These are phyloP conservation scores for Riptortus pedestris DNA, from an alignment of 1,140 invertebrate species.

Conservation along the genomic window DNA sequence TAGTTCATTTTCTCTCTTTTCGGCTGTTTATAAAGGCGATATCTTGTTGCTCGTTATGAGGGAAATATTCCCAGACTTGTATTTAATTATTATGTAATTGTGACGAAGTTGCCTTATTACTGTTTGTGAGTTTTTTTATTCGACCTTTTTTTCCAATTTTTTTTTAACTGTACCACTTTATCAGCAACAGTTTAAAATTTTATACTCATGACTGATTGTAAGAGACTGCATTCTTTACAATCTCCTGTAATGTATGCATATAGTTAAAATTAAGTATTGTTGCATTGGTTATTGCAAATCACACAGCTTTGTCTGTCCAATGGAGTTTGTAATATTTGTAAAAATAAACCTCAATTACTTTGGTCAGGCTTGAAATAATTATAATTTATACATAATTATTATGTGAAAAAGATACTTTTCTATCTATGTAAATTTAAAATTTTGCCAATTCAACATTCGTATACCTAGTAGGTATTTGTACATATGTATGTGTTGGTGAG, in stretches of 20 bases:
- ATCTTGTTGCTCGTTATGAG: constrained; percentile 25
- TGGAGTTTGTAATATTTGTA: constrained; percentile 22
- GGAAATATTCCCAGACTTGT: constrained; percentile 27
- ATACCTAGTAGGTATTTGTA: constrained; percentile 30
- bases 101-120: constrained; percentile 34
- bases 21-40: constrained; percentile 20
- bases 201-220: constrained; percentile 31
- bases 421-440: constrained; percentile 26
- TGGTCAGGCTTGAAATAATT: constrained; percentile 25
- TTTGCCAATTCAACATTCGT: constrained; percentile 27
- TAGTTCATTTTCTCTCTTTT: constrained; percentile 15
- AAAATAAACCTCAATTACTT: constrained; percentile 24
- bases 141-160: too few relatives aligned
- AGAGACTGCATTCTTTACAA: constrained; percentile 29
- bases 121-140: constrained; percentile 33
- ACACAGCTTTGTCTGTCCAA: constrained; percentile 26
- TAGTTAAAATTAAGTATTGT: constrained; percentile 23
- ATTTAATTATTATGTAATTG: constrained; percentile 31
- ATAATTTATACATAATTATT: constrained; percentile 23
- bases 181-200: constrained; percentile 24
- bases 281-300: constrained; percentile 22
- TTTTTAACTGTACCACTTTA: constrained; percentile 17
- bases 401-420: constrained; percentile 27
- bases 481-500: constrained; percentile 27
- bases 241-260: constrained; percentile 25